Base-by-base conservation (phyloP, 2,797 vertebrate genomes). In the Thalassophryne amazonica region DNA sequence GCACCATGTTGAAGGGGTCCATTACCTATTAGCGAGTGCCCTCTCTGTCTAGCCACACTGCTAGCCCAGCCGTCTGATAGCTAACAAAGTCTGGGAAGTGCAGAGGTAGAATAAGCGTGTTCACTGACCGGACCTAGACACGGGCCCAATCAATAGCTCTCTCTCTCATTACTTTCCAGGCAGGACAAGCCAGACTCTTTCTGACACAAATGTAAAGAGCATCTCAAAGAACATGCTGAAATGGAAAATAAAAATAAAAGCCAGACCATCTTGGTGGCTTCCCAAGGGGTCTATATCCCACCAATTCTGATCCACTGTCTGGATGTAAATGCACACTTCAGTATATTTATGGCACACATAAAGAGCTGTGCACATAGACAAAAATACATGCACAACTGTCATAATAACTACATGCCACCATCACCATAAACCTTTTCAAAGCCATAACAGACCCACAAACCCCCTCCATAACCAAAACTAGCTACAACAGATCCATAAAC, bases 1-100 rank as follows among this genome's bases (percentile, higher is more conserved):
- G 76, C 66, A 81, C 67, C 59, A 38, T 35, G 61, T 45, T 60
- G 55, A 69, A 76, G 72, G 69, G 78, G 73, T 75, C 69, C 73
- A 83, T 81, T 85, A 76, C 71, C 72, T 76, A 64, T 84, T 74
- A 77, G 56, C 63, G 66, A 80, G 67, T 63, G 45, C 60, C 61
- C 30, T 52, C 69, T 71, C 76, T 72, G 76, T 80, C 74, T 72
- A 19, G 78, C 72, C 71, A 59, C n/a, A 13, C 40, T 5, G 22
- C 74, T 67, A 21, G 40, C 65, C 75, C 66, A 36, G 14, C 55
- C 64, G 63, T 71, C 68, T 70, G 61, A 69, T 43, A 48, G 72
- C 62, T 57, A 48, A 71, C 66, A 48, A 51, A 71, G 79, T 73
- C 63, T 77, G 33, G 63, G 69, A 77, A 75, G 69, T 66, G 68